These are phyloP conservation scores for Melikaiella ostensackeni DNA, from an alignment of 2,888 invertebrate species.

Conservation along the genomic window DNA sequence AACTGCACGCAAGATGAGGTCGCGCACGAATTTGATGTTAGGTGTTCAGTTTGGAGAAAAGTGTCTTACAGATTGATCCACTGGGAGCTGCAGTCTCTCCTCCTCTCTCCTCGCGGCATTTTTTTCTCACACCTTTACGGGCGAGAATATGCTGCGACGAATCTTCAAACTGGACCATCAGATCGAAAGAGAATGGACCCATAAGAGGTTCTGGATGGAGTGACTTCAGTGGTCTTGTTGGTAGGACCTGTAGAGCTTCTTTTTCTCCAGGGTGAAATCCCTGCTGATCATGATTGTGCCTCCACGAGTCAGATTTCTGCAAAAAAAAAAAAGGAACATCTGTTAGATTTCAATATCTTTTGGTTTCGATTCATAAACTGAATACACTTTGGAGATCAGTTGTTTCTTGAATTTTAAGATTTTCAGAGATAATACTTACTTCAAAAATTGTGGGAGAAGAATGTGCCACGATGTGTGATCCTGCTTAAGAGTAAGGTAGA, in stretches of 20 bases:
- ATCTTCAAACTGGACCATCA: conserved; percentile 4
- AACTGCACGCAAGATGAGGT: neutral
- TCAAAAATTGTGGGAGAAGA: conserved; percentile 92
- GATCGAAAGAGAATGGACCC: conserved; percentile 31
- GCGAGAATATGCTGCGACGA: conserved; percentile 23
- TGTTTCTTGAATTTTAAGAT: neutral
- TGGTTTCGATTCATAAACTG: neutral
- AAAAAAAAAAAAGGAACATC: conserved; percentile 60
- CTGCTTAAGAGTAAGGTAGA: conserved; percentile 92
- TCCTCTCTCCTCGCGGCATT: neutral
- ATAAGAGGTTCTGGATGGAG: neutral
- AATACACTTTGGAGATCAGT: neutral
- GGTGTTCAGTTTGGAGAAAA: conserved; percentile 6
- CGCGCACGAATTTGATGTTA: neutral
- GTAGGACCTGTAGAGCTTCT: conserved; percentile 91
- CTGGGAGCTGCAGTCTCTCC: neutral
- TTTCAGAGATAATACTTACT: conserved; percentile 81
- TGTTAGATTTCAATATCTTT: neutral
- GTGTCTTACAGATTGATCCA: conserved; percentile 1
- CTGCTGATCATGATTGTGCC: conserved; percentile 93
- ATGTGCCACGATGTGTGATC: conserved; percentile 92
- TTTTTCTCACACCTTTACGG: neutral
- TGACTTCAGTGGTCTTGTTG: conserved; percentile 76
- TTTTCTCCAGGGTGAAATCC: conserved; percentile 93
- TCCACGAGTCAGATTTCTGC: conserved; percentile 90